Percentiles rank a stretch among this genome's conserved stretches.
phyloP scores from a whole-genome alignment of 2,888 invertebrate species.

The Amblyjoppa fuscipennis region DNA sequence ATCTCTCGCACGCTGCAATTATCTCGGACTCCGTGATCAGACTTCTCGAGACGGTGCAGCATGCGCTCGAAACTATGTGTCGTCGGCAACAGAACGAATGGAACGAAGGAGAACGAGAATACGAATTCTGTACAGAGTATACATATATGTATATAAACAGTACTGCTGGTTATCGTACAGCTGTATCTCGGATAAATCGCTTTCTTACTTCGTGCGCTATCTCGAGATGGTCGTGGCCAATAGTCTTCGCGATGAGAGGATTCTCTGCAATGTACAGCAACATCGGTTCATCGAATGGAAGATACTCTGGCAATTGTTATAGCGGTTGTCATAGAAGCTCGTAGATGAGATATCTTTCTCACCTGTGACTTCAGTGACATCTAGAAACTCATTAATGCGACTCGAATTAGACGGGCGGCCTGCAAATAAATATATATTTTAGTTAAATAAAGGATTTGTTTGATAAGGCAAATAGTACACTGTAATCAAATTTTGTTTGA shows the following conservation, averaged over 20 bases:
- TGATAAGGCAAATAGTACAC: no score
- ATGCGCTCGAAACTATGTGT: conserved; percentile 61
- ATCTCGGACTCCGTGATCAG: conserved; percentile 71
- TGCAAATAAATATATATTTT: no score
- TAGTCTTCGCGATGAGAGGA: conserved; percentile 33
- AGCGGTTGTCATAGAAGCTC: background rate
- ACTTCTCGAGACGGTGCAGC: conserved; percentile 64
- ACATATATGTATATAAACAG: conserved; percentile 15
- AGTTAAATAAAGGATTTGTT: no score
- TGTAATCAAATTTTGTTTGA: no score
- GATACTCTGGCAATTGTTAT: background rate
- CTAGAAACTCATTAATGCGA: background rate
- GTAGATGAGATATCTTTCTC: background rate
- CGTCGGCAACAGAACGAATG: conserved; percentile 46
- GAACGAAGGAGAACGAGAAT: conserved; percentile 22
- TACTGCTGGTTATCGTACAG: conserved; percentile 58
- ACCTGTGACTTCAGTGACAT: background rate
- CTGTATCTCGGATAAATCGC: conserved; percentile 60
- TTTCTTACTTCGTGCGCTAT: conserved; percentile 56
- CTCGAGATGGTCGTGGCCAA: conserved; percentile 52
- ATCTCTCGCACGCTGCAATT: conserved; percentile 69
- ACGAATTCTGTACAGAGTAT: background rate
- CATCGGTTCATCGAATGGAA: background rate
- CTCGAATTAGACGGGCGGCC: no score
- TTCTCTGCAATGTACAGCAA: conserved; percentile 18